phyloP scores from a whole-genome alignment of 2,888 invertebrate species.

The Agriopis aurantiaria region DNA sequence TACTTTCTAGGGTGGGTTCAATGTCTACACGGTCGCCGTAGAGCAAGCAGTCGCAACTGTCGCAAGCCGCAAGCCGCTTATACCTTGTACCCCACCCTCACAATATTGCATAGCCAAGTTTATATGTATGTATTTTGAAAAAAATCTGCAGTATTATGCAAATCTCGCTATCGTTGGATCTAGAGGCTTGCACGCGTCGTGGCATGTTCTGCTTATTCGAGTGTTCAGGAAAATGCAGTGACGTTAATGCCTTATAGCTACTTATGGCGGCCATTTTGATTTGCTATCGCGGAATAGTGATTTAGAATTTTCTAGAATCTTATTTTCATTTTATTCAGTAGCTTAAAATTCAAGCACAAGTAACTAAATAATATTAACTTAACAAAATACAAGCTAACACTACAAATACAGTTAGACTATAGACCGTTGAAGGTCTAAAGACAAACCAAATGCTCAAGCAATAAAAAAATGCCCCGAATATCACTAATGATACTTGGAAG shows the following conservation, averaged over 20 bases:
- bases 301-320: conserved; percentile 7
- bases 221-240: conserved; percentile 49
- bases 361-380: no score
- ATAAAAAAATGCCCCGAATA: no score
- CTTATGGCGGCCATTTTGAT: conserved; percentile 26
- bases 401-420: no score
- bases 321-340: neutral
- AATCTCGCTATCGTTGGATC: conserved; percentile 73
- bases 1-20: no score
- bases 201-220: conserved; percentile 58
- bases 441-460: no score
- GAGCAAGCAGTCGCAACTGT: no score
- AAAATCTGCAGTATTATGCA: conserved; percentile 84
- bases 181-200: conserved; percentile 64
- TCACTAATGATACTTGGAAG: no score
- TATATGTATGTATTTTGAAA: conserved; percentile 72
- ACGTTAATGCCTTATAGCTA: conserved; percentile 34
- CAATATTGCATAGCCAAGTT: conserved; percentile 68
- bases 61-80: conserved; percentile 13
- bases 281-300: conserved; percentile 6
- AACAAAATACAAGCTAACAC: no score
- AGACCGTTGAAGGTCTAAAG: no score
- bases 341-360: no score
- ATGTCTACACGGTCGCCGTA: no score
- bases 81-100: conserved; percentile 50